Evolutionary conservation across 2,113 vertebrate species (phyloP).

Genomic region (Neopipo cinnamomea): DNA sequence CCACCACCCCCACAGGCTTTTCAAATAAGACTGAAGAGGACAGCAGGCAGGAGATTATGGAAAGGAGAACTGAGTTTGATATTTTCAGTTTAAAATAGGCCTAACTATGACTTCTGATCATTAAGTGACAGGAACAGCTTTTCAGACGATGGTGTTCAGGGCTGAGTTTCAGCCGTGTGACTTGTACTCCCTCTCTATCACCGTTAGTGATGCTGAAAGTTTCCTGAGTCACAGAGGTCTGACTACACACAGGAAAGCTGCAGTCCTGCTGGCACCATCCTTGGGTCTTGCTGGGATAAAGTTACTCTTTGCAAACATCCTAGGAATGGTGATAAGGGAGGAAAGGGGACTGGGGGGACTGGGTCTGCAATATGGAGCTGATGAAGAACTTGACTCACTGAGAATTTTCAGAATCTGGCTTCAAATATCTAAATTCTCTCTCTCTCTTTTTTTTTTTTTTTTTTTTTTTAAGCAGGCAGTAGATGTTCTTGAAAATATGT

Average conservation of each 20-base stretch:
- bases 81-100: constrained; percentile 46
- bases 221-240: background rate
- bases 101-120: constrained; percentile 3
- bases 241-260: background rate
- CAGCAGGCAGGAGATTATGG: constrained; percentile 67
- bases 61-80: constrained; percentile 52
- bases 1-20: constrained; percentile 64
- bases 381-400: background rate
- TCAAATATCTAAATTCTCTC: background rate
- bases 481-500: background rate
- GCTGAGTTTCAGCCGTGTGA: background rate
- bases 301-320: background rate
- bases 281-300: background rate
- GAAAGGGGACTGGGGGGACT: rapidly evolving
- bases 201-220: background rate
- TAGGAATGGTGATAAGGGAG: background rate
- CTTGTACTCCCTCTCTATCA: background rate
- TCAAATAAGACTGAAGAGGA: constrained; percentile 67
- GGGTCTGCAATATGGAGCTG: background rate
- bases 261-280: background rate
- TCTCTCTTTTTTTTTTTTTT: too few species aligned
- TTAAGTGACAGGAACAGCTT: background rate
- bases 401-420: background rate
- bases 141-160: background rate
- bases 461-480: background rate